Base-by-base conservation (phyloP, 2,888 invertebrate species). In the Steromphala cineraria region DNA sequence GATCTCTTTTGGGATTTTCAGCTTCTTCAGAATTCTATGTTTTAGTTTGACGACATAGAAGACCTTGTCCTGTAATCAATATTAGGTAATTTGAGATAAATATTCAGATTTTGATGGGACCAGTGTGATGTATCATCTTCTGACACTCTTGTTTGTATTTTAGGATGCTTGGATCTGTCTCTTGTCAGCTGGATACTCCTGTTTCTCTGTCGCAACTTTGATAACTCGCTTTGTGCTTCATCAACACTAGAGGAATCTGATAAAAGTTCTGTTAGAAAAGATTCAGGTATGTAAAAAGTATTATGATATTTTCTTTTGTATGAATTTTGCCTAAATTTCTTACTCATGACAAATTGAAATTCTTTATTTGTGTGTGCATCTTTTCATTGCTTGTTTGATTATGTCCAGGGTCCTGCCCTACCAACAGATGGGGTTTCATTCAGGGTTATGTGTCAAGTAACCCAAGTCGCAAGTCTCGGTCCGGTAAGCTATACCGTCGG, bases 371-470 rank as follows among this genome's bases (percentile, higher is more conserved):
- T 4, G 7, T 36, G 2, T 36, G 7, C 2, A 46, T 46, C 13
- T 46, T 46, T 4, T 46, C 46, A 46, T 46, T 46, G 46, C 13
- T 46, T 46, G 1, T 46, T 46, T 46, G 1, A 46, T 78, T 52
- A 56, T 52, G 74, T 82, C 2, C 78, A 88, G 87, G 86, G 10
- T 78, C 81, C 28, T 84, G 80, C 81, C 78, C 87, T 21, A 88
- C 94, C 36, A 95, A 95, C 78, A 95, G 97, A 81, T 98, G 98
- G 98, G 97, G 97, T 93, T 98, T 98, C 94, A 96, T 98, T 91
- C 96, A 97, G 86, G 97, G 97, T 81, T 96, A 96, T 92, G 94
- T 94, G 90, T 95, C 90, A 92, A 95, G 93, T 95, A 88, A 87
- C 52, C 85, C 86, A 13, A 82, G 84, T 24, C 88, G 88, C 77